Base-by-base conservation (phyloP, 2,113 vertebrate genomes). In the Merops nubicus region DNA sequence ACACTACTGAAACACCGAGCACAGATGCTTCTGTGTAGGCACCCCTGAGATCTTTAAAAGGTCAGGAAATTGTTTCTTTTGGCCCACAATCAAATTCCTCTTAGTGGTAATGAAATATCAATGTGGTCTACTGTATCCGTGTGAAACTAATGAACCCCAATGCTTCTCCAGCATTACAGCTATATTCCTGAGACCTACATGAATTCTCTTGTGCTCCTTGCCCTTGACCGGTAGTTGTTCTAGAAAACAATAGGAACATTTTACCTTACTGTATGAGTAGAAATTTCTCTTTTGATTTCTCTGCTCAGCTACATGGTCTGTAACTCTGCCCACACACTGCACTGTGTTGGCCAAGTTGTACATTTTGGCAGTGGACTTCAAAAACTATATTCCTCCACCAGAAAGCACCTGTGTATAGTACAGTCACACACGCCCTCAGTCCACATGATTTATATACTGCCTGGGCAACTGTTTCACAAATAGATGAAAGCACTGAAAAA, bases 331-430 rank as follows among this genome's bases (percentile, higher is more conserved):
- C 82, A 95, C 92, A 89, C 59, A 53, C n/a, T 47, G 88, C 56
- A 40, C 47, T 85, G 50, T 64, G 72, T 50, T 88, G 81, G 78
- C 64, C 78, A 94, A 74, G 91, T n/a, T 1, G 8, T 34, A 69
- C 43, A 43, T 93, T 95, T 92, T 96, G 75, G 83, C 94, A 93
- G 22, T 59, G 78, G 83, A 82, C 72, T 93, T 94, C 65, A 91
- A 73, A 73, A 83, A 54, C 70, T 36, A 5, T 4, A 12, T 91
- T 88, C 72, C 48, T 91, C 75, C 6, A 2, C 82, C 63, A 76
- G 68, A 83, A 72, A 80, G 63, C 65, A 81, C 64, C 89, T 70
- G 8, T 67, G 70, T 48, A 82, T 65, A 90, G 64, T 8, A 38
- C 70, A 73, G 68, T 51, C 48, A 73, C 59, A 56, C 47, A 57